phyloP scores from a whole-genome alignment of 2,888 invertebrate species.

The Drosophila niveifrons region DNA sequence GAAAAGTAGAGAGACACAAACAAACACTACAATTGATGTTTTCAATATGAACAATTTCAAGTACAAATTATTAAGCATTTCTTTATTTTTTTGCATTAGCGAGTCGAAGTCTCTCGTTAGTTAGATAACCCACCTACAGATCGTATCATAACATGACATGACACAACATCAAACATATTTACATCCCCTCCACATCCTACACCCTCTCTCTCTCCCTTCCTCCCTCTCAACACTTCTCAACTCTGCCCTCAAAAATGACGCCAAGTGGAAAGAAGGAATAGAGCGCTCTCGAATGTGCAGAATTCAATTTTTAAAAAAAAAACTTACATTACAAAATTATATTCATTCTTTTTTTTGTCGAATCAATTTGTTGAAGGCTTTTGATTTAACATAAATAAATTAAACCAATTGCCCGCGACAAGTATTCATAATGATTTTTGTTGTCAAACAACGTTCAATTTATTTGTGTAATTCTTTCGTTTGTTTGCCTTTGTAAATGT shows the following conservation, averaged over 20 bases:
- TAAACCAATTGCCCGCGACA: constrained; percentile 21
- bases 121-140: constrained; percentile 37
- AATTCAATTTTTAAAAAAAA: constrained; percentile 21
- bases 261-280: constrained; percentile 84
- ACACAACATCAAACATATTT: constrained; percentile 19
- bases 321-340: constrained; percentile 18
- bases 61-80: constrained; percentile 69
- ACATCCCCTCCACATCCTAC: constrained; percentile 26
- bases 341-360: constrained; percentile 38
- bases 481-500: constrained; percentile 68
- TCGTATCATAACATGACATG: constrained; percentile 15
- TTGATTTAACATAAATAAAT: background rate
- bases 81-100: background rate
- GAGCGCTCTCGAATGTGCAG: constrained; percentile 66
- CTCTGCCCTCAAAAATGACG: constrained; percentile 45
- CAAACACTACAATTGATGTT: constrained; percentile 3
- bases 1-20: background rate
- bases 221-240: background rate
- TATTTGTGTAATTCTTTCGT: constrained; percentile 42
- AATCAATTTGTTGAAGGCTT: constrained; percentile 35
- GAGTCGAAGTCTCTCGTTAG: constrained; percentile 5
- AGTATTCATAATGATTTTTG: constrained; percentile 48
- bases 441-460: constrained; percentile 69
- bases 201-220: constrained; percentile 18
- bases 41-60: constrained; percentile 37